These are phyloP conservation scores for Daphoenositta chrysoptera DNA, from an alignment of 2,113 vertebrate species.

Conservation along the genomic window DNA sequence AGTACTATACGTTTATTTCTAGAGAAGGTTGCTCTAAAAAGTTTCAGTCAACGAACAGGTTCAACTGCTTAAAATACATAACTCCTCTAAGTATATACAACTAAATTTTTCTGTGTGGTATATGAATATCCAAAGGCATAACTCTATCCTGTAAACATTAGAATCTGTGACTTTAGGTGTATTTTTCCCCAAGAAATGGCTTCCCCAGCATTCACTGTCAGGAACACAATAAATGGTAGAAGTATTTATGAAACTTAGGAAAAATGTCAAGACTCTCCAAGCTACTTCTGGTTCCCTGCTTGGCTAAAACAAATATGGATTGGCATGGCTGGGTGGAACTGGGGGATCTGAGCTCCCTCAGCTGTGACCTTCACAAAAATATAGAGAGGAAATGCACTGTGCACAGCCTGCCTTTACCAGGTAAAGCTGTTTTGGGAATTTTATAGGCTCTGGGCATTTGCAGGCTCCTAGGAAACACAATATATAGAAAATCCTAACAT, in stretches of 20 bases:
- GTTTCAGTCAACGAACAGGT: not conserved
- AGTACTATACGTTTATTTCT: not conserved
- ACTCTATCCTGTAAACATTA: not conserved
- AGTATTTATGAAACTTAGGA: not conserved
- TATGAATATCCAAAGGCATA: not conserved
- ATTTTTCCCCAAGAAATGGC: not conserved
- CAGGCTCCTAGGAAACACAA: not conserved
- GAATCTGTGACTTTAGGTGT: not conserved
- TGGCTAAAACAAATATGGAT: not conserved
- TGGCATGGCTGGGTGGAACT: not conserved
- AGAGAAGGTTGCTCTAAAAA: not conserved
- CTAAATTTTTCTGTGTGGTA: not conserved
- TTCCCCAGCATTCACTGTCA: not conserved
- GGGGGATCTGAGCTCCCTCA: not conserved
- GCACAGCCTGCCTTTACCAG: not conserved
- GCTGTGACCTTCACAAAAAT: not conserved
- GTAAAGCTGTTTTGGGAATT: not conserved
- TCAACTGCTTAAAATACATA: not conserved
- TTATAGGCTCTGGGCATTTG: not conserved
- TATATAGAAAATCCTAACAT: not conserved
- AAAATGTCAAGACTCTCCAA: not conserved
- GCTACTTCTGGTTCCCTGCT: not conserved
- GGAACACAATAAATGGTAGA: not conserved
- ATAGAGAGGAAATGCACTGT: accelerated
- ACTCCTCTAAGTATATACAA: not conserved